Conservation (phyloP, 2,797 vertebrate genomes). For the Pseudochromis fuscus region DNA sequence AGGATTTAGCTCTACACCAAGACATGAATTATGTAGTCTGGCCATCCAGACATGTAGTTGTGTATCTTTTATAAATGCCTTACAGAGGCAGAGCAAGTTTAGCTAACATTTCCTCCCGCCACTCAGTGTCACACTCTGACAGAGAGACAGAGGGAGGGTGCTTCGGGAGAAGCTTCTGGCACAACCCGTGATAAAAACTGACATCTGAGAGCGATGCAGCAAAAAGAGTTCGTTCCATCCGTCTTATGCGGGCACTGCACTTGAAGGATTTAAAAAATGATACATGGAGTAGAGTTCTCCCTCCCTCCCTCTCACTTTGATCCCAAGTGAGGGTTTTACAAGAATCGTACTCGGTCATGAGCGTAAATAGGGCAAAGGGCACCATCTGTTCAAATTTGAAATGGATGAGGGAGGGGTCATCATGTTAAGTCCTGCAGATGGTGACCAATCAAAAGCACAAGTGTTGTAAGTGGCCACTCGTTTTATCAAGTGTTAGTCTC, state of each 20-base stretch:
- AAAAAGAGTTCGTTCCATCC: conserved; percentile 41
- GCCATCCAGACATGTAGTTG: conserved; percentile 70
- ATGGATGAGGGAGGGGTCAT: conserved; percentile 48
- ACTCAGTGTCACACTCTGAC: conserved; percentile 1
- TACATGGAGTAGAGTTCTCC: conserved; percentile 27
- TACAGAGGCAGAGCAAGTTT: conserved; percentile 62
- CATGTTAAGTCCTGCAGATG: conserved; percentile 49
- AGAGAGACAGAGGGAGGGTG: neutral
- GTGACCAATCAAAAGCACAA: conserved; percentile 59
- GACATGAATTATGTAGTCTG: conserved; percentile 78
- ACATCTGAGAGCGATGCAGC: conserved; percentile 51
- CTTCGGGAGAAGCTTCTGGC: conserved; percentile 41
- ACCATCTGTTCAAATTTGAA: conserved; percentile 56
- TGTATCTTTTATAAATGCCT: conserved; percentile 77
- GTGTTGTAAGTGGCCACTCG: conserved; percentile 49
- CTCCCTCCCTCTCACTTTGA: conserved; percentile 40
- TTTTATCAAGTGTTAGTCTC: conserved; percentile 28
- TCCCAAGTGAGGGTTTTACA: conserved; percentile 51
- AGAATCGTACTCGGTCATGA: conserved; percentile 33
- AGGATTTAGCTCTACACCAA: conserved; percentile 69
- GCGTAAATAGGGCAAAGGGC: conserved; percentile 42
- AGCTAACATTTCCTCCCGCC: conserved; percentile 47
- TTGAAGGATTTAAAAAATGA: conserved; percentile 58
- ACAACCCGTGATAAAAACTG: conserved; percentile 49
- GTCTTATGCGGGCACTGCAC: conserved; percentile 18